phyloP scores from a whole-genome alignment of 2,113 vertebrate genomes.

The Plestiodon gilberti region DNA sequence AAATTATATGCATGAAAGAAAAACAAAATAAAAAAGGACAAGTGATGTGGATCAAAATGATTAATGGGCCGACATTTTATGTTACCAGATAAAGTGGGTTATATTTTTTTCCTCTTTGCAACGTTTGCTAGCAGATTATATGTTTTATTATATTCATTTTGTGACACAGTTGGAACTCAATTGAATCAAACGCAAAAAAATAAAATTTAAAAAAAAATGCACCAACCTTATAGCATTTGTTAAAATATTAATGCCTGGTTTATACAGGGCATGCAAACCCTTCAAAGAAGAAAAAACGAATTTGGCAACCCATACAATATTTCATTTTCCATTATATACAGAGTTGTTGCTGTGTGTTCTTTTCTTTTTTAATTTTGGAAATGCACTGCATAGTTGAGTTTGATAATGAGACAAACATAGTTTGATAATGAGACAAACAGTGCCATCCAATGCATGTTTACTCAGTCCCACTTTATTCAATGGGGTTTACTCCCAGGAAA shows the following conservation, averaged over 20 bases:
- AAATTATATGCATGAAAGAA: constrained; percentile 41
- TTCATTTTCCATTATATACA: constrained; percentile 71
- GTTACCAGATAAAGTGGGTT: constrained; percentile 58
- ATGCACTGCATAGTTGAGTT: constrained; percentile 57
- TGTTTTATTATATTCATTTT: constrained; percentile 70
- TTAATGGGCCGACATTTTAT: constrained; percentile 70
- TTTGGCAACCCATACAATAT: constrained; percentile 62
- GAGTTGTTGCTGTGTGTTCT: constrained; percentile 51
- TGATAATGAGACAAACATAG: constrained; percentile 62
- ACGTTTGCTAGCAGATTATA: constrained; percentile 68
- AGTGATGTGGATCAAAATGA: constrained; percentile 62
- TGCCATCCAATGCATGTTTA: too few species aligned
- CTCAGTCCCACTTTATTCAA: too few species aligned
- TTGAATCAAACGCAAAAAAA: constrained; percentile 58
- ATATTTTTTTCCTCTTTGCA: constrained; percentile 39
- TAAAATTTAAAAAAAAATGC: constrained; percentile 60
- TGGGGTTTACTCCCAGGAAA: too few species aligned
- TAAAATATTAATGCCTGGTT: constrained; percentile 69
- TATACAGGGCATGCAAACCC: constrained; percentile 61
- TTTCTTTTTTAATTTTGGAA: constrained; percentile 66
- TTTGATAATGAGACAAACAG: too few species aligned
- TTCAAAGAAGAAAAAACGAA: constrained; percentile 73
- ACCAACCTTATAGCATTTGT: constrained; percentile 64
- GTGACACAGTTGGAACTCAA: constrained; percentile 62
- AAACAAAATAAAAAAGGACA: constrained; percentile 33